Base-by-base conservation (phyloP, 35 echinoderm and acorn worm genomes). In the Hemicentrotus pulcherrimus region DNA sequence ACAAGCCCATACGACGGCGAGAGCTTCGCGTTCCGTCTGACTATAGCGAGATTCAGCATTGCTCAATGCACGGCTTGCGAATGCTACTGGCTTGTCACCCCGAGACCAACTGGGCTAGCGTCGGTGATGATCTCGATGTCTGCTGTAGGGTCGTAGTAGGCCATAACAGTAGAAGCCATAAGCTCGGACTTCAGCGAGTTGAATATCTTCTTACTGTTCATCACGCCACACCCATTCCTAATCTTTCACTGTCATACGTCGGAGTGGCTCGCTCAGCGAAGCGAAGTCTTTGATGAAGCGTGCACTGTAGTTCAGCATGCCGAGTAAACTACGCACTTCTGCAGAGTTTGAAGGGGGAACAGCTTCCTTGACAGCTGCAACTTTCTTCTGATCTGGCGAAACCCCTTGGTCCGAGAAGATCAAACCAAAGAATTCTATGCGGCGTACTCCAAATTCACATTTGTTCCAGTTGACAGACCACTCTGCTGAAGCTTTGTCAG, bases 1-100 rank as follows among this genome's bases (percentile, higher is more conserved):
- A 92, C 95, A 94, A 71, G 48, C 94, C 86, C 95, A 96, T 24
- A 98, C 94, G 6, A 96, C 94, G 35, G 96, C 97, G 18, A 98
- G 95, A 32, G 65, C 95, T 97, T 97, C 96, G 2, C 94, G 61
- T 92, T 97, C 88, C 52, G 95, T 96, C 47, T 97, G 96, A 12
- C 86, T 97, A 35, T 97, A 97, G 32, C 59, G 92, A 60, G 89
- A 94, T 94, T 97, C 96, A 28, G 96, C 94, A 24, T 88, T 46
- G 12, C 94, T 92, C 50, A 95, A 92, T 32, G 95, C 91, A 32
- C 86, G 47, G 78, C 97, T 98, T 30, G 90, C 96, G 58, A 94
- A 95, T 31, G 91, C 95, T 22, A 96, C 94, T n/a, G n/a, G n/a
- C n/a, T n/a, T n/a, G n/a, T n/a, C n/a, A n/a, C n/a, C n/a, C n/a